Base-by-base conservation (phyloP, 2,888 invertebrate genomes). In the Lepidonotus clava region DNA sequence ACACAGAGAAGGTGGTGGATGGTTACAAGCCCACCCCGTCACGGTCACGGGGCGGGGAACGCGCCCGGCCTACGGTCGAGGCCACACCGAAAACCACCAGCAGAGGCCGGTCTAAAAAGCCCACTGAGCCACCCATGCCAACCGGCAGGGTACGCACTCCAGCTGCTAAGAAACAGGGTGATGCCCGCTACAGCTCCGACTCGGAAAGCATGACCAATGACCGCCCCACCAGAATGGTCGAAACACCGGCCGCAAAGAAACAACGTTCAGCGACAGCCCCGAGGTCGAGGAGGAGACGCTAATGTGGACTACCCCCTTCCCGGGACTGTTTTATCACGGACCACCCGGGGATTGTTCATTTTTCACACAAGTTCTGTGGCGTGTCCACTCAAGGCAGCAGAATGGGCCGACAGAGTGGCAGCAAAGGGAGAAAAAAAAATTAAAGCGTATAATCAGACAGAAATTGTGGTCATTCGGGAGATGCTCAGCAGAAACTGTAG, bases 131-230 rank as follows among this genome's bases (percentile, higher is more conserved):
- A 32, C 46, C n/a, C 11, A 1, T 38, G 24, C 24, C 61, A 28
- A 1, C 61, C 24, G 4, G 61, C 6, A 1, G 71, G 14, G 80
- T 80, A 0, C 21, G 51, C 21, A 80, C 80, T 5, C 46, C 46
- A 80, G 80, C 80, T 28, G 80, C 80, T 28, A 80, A 80, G 80
- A 80, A 80, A 34, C 80, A 80, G 80, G 80, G 80, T 14, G 51
- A 46, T 46, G 46, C 24, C 46, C 28, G 28, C 14, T 41, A 46
- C 21, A 18, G 21, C 18, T 21, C 21, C 4, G 77, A 77, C 41
- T 2, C 41, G 14, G 51, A 28, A 41, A 46, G 51, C 32, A 46
- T 28, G 41, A 41, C 21, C 24, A 28, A 18, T 28, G 28, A n/a
- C 1, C 24, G 21, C 11, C 28, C n/a, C 6, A 21, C 46, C 24